Conservation (phyloP, 2,113 vertebrate species). For the Sardina pilchardus region DNA sequence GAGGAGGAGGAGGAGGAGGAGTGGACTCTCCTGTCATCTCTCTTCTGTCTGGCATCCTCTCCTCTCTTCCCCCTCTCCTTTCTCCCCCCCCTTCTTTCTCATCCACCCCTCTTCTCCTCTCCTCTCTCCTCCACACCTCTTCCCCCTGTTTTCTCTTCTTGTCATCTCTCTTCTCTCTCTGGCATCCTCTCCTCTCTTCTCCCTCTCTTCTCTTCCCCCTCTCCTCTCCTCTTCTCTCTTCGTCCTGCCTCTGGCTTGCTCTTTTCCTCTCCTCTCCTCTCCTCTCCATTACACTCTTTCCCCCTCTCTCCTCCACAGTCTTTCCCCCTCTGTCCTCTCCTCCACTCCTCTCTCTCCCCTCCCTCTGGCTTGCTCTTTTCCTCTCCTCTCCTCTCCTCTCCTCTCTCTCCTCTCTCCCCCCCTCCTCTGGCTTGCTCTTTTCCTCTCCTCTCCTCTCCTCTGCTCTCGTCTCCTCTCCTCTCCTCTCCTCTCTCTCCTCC, state of each 20-base stretch:
- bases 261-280: not conserved
- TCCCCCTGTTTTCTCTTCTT: not conserved
- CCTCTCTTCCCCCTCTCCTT: not conserved
- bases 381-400: not conserved
- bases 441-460: no score
- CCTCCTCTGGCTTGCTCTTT: not conserved
- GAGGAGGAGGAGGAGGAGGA: no score
- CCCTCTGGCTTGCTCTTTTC: not conserved
- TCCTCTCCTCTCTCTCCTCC: not conserved
- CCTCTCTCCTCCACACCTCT: no score
- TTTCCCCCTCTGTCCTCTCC: not conserved
- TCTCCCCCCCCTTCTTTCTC: no score
- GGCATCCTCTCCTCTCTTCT: not conserved
- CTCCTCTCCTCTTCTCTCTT: not conserved
- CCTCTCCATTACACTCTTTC: not conserved
- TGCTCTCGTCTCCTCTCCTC: not conserved
- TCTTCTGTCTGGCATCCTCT: not conserved
- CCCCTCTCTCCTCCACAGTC: not conserved
- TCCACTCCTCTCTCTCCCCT: no score
- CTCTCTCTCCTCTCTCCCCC: not conserved
- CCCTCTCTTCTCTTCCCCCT: not conserved
- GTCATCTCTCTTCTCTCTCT: no score
- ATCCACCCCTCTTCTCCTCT: no score
- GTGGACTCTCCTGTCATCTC: no score
- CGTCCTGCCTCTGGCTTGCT: no score